These are phyloP conservation scores for Eudemis profundana DNA, from an alignment of 2,888 invertebrate species.

Conservation along the genomic window DNA sequence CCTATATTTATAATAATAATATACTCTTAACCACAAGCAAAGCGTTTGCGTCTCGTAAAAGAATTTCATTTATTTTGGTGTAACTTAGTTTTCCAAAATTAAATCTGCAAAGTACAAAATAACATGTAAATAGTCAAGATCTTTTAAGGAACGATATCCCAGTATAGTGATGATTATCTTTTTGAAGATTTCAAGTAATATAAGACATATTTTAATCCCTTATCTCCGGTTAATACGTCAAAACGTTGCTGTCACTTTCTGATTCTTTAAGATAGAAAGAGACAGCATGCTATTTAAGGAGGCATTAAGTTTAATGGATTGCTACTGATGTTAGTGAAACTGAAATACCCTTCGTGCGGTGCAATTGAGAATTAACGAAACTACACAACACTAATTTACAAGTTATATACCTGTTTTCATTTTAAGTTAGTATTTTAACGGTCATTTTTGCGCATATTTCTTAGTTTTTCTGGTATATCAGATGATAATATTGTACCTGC, in stretches of 20 bases:
- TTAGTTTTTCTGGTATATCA: too few species aligned
- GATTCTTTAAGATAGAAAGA: too few species aligned
- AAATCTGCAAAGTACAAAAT: constrained; percentile 39
- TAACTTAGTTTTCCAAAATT: not conserved
- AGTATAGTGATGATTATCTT: not conserved
- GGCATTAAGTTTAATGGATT: too few species aligned
- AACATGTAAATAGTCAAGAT: constrained; percentile 9
- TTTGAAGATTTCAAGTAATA: not conserved
- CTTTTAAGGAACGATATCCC: not conserved
- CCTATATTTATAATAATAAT: not conserved
- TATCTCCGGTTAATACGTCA: not conserved
- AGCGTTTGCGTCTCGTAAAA: not conserved
- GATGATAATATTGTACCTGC: too few species aligned
- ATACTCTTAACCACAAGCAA: not conserved
- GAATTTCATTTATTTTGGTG: not conserved
- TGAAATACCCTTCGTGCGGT: too few species aligned
- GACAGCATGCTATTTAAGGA: not conserved
- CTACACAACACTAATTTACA: not conserved
- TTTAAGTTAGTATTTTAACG: too few species aligned
- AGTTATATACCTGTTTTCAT: too few species aligned
- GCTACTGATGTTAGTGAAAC: too few species aligned
- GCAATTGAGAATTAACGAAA: not conserved
- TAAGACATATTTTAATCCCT: not conserved
- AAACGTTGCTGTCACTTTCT: not conserved
- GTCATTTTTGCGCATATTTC: too few species aligned